These are phyloP conservation scores for Tortrix viridana DNA, from an alignment of 2,888 invertebrate species.

Conservation along the genomic window DNA sequence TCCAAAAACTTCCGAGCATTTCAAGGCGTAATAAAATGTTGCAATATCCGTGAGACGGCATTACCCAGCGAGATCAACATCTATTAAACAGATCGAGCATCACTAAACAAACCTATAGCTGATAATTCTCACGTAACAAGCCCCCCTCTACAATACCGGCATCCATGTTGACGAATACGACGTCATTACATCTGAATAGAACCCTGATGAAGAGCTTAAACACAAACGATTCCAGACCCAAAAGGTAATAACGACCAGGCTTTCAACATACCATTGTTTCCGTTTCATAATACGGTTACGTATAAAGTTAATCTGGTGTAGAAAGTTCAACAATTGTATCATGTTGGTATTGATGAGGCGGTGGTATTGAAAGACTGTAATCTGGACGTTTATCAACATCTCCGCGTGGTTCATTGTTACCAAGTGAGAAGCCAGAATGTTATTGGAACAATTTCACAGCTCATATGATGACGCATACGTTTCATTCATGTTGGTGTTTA, in stretches of 20 bases:
- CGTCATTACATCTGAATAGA: conserved; percentile 52
- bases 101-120: conserved; percentile 16
- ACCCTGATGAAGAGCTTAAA: conserved; percentile 51
- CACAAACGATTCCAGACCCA: conserved; percentile 46
- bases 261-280: conserved; percentile 67
- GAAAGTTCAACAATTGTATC: conserved; percentile 69
- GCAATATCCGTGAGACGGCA: conserved; percentile 27
- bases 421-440: conserved; percentile 23
- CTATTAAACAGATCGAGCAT: conserved; percentile 14
- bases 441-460: conserved; percentile 28
- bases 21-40: conserved; percentile 24
- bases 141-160: conserved; percentile 23
- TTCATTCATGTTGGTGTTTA: conserved; percentile 23
- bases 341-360: conserved; percentile 36
- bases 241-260: conserved; percentile 56
- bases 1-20: conserved; percentile 13
- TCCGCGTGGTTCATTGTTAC: conserved; percentile 29
- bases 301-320: conserved; percentile 61
- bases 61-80: conserved; percentile 13
- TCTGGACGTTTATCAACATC: conserved; percentile 37
- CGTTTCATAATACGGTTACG: conserved; percentile 66
- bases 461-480: conserved; percentile 25
- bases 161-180: conserved; percentile 49
- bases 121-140: conserved; percentile 37
- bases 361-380: conserved; percentile 25